Base-by-base conservation (phyloP, 2,113 vertebrate species). In the Microtus montanus region DNA sequence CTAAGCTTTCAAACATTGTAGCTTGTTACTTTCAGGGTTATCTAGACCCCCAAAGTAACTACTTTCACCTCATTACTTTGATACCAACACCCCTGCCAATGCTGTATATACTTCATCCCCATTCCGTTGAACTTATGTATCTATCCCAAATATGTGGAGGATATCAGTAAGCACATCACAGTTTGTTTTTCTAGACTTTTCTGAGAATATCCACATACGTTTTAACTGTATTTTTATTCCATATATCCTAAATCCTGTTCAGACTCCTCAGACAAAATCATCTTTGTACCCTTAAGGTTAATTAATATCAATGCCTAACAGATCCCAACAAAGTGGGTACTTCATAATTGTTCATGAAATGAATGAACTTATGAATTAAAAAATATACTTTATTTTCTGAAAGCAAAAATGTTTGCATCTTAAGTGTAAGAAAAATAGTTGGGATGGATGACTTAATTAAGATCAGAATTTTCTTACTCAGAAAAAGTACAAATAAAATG, bases 401-500 rank as follows among this genome's bases (percentile, higher is more conserved):
- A 84, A 84, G 24, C 3, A 41, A 90, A 90, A 78, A 8, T 73
- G 28, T 58, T 66, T 63, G 10, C 35, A 73, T 79, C 90, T 87
- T 63, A 75, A 90, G 20, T 19, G 38, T 28, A 87, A 84, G 70
- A n/a, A 35, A 87, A 66, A 52, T n/a, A 15, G 7, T 28, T 94
- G 10, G 14, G 8, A 52, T 88, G 17, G 20, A n/a, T 90, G 30
- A 54, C 49, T 47, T 78, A 89, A 83, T 26, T 5, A 63, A 77
- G 26, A 79, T 22, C 11, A 82, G 87, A 89, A 79, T 30, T 13
- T 87, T 64, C 10, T 77, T 94, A 38, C 44, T 88, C 35, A 41
- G 88, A 74, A 3, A 79, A 94, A 71, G 9, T 77, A 73, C 63
- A 68, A 52, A 80, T 87, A 87, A 52, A 77, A 91, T 86, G 61